Evolutionary conservation across 1,140 invertebrate species (phyloP).

Genomic region (Hydropsyche tenuis): DNA sequence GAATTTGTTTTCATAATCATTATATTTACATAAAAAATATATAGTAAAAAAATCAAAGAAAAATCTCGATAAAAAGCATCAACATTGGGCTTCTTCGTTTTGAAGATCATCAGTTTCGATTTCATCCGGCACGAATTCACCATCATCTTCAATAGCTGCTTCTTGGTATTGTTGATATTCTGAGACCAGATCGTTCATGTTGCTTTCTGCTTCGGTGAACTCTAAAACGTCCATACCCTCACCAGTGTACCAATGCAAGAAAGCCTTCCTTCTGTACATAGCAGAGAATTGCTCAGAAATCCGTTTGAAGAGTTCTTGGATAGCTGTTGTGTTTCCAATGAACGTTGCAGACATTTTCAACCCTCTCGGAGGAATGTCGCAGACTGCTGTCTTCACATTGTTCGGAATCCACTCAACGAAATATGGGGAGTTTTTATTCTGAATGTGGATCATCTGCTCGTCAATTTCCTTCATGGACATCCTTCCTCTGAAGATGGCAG

Average conservation of each 20-base stretch:
- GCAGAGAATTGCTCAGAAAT: constrained; percentile 79
- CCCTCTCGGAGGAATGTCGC: constrained; percentile 70
- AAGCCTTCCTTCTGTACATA: constrained; percentile 87
- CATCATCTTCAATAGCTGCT: constrained; percentile 72
- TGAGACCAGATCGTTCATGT: constrained; percentile 84
- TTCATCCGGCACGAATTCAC: constrained; percentile 67
- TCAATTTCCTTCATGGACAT: constrained; percentile 87
- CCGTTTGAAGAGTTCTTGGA: constrained; percentile 72
- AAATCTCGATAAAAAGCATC: constrained; percentile 1
- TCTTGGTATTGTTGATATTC: constrained; percentile 93
- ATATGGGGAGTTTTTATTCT: constrained; percentile 69
- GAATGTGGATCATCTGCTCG: constrained; percentile 80
- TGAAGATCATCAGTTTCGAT: constrained; percentile 54
- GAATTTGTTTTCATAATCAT: not conserved
- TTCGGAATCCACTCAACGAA: constrained; percentile 82
- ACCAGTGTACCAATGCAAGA: constrained; percentile 78
- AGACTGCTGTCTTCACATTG: constrained; percentile 70
- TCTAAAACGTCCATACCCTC: constrained; percentile 89
- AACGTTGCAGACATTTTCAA: constrained; percentile 76
- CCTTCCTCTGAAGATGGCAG: constrained; percentile 77
- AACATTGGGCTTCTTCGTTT: constrained; percentile 7
- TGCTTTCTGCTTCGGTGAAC: constrained; percentile 80
- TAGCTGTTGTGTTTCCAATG: constrained; percentile 71
- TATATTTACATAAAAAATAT: constrained; percentile 3
- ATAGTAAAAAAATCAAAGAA: constrained; percentile 3